Evolutionary conservation across 2,797 vertebrate genomes (phyloP).

Genomic region (Sebastes alutus): DNA sequence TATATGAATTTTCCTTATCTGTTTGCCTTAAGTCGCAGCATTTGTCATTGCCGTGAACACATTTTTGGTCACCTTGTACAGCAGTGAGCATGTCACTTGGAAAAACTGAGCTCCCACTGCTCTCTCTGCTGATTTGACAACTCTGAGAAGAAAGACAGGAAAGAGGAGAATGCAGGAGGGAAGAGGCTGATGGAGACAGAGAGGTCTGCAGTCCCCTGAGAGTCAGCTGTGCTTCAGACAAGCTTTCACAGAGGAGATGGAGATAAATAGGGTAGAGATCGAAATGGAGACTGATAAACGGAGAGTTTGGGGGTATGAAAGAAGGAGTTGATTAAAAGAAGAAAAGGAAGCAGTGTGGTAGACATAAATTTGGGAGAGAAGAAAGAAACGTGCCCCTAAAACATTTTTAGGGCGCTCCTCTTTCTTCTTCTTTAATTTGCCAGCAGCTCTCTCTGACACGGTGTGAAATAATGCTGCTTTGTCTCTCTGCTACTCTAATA

Average conservation of each 20-base stretch:
- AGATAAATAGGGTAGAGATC: constrained; percentile 49
- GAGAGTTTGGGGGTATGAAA: constrained; percentile 46
- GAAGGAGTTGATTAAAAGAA: constrained; percentile 64
- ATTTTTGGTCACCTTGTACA: constrained; percentile 4
- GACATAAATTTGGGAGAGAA: constrained; percentile 49
- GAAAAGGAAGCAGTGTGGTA: constrained; percentile 35
- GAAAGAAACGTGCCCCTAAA: constrained; percentile 52
- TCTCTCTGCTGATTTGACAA: constrained; percentile 40
- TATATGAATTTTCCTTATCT: constrained; percentile 3
- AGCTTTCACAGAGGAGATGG: constrained; percentile 47
- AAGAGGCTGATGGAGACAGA: constrained; percentile 55
- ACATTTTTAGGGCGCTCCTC: constrained; percentile 54
- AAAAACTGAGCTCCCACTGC: constrained; percentile 2
- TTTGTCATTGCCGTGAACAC: constrained; percentile 11
- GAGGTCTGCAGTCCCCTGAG: constrained; percentile 55
- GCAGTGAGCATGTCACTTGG: not conserved
- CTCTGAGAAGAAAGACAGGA: constrained; percentile 38
- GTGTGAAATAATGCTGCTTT: constrained; percentile 75
- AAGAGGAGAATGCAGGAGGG: constrained; percentile 6
- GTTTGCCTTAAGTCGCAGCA: not conserved
- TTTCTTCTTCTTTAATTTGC: constrained; percentile 73
- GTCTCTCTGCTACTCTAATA: constrained; percentile 43
- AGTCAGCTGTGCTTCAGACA: constrained; percentile 47
- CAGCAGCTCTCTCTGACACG: constrained; percentile 73
- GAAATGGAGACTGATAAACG: constrained; percentile 51